Percentiles rank a stretch among this genome's conserved stretches.
These are phyloP conservation scores for Rhabdomys pumilio DNA, from an alignment of 2,797 vertebrate species.

Conservation along the genomic window DNA sequence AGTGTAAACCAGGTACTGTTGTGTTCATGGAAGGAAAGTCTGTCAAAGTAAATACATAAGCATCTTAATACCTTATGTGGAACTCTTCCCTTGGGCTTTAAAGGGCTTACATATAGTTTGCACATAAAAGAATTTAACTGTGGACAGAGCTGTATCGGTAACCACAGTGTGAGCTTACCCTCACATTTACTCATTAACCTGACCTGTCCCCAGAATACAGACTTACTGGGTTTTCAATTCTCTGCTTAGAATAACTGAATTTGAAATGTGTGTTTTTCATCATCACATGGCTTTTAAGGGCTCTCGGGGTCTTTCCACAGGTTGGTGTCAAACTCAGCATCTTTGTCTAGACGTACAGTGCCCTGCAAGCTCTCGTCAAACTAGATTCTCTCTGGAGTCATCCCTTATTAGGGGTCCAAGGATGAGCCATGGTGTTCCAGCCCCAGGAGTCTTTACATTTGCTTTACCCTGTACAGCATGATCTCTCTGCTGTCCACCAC, in stretches of 20 bases:
- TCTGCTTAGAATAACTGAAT: background rate
- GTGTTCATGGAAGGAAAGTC: background rate
- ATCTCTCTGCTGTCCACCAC: background rate
- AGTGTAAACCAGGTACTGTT: background rate
- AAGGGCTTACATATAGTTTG: conserved; percentile 35
- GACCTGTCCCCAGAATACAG: background rate
- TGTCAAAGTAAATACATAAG: conserved; percentile 1
- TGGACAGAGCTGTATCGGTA: conserved; percentile 31
- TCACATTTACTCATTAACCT: background rate
- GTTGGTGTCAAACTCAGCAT: background rate
- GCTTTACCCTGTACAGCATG: background rate
- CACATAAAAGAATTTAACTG: background rate
- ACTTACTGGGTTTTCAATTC: conserved; percentile 16
- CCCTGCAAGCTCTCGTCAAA: background rate
- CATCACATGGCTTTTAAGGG: background rate
- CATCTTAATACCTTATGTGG: background rate
- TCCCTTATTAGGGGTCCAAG: background rate
- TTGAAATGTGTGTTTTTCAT: background rate
- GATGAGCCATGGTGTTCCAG: background rate
- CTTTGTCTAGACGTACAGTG: fast-evolving
- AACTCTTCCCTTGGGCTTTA: conserved; percentile 41
- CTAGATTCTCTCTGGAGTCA: background rate
- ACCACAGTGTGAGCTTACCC: background rate
- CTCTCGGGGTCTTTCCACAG: background rate
- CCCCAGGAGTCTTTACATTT: background rate